Evolutionary conservation across 2,888 invertebrate genomes (phyloP).

Genomic region (Strigamia transsilvanica): DNA sequence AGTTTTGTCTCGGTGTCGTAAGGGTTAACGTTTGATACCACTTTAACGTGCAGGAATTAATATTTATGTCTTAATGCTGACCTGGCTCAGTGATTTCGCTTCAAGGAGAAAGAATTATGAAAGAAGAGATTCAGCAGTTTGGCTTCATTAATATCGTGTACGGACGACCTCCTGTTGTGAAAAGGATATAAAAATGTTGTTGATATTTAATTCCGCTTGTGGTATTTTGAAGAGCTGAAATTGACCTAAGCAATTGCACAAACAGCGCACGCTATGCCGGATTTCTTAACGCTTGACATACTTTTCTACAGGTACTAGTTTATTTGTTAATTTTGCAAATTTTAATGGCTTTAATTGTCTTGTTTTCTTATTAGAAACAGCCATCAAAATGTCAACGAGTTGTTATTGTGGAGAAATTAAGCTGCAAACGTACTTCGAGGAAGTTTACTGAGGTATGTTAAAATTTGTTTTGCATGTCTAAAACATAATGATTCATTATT

Average conservation of each 20-base stretch:
- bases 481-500: too few species aligned
- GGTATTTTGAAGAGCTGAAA: neutral
- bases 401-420: neutral
- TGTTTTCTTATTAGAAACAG: neutral
- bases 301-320: neutral
- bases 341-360: neutral
- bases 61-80: neutral
- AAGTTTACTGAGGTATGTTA: neutral
- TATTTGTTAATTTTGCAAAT: neutral
- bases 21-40: conserved; percentile 1
- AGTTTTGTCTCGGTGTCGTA: neutral
- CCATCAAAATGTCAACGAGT: neutral
- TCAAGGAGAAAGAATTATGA: neutral
- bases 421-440: neutral
- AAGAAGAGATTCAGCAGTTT: conserved; percentile 1
- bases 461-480: neutral
- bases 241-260: conserved; percentile 1
- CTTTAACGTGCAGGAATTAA: neutral
- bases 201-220: conserved; percentile 8
- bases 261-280: neutral
- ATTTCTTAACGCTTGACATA: neutral
- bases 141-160: neutral
- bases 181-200: neutral
- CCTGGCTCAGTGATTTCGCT: neutral
- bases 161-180: neutral